A percentile compares a stretch with the other conserved stretches of the same genome.
phyloP scores from a whole-genome alignment of 2,888 invertebrate genomes.

The Scelioninae gen. 1 region DNA sequence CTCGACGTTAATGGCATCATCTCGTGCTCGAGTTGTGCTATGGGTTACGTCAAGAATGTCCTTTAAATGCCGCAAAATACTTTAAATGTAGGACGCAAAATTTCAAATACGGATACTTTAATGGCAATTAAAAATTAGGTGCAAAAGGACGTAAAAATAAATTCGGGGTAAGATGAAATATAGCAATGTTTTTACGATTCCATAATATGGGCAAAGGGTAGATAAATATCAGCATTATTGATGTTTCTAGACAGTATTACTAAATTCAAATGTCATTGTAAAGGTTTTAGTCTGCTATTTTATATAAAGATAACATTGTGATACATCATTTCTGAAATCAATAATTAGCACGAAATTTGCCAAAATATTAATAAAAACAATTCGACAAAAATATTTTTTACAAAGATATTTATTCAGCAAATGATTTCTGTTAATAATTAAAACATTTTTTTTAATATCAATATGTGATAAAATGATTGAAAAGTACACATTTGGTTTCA shows the following conservation, averaged over 20 bases:
- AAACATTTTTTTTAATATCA: no score
- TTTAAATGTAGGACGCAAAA: constrained; percentile 64
- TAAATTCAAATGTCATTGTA: no score
- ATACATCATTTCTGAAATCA: no score
- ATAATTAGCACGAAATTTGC: no score
- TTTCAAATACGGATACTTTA: constrained; percentile 47
- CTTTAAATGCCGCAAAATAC: constrained; percentile 67
- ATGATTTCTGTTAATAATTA: no score
- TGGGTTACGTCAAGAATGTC: constrained; percentile 68
- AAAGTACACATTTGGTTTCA: constrained; percentile 28
- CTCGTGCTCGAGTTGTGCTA: constrained; percentile 48
- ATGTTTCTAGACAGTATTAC: no score
- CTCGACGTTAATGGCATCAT: constrained; percentile 68
- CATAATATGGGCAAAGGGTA: constrained; percentile 49
- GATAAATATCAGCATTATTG: constrained; percentile 61
- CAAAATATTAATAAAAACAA: no score
- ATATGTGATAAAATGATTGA: constrained; percentile 7
- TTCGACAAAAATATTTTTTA: no score
- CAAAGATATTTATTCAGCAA: no score
- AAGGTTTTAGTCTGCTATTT: no score
- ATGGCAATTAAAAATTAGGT: constrained; percentile 65
- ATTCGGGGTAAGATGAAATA: constrained; percentile 35
- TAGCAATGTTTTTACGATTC: constrained; percentile 27
- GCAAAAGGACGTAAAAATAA: constrained; percentile 34
- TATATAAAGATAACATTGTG: no score